Evolutionary conservation across 1,140 invertebrate genomes (phyloP), one percentile per base, ranked within the genome.

Genomic region (Notospermus geniculatus): DNA sequence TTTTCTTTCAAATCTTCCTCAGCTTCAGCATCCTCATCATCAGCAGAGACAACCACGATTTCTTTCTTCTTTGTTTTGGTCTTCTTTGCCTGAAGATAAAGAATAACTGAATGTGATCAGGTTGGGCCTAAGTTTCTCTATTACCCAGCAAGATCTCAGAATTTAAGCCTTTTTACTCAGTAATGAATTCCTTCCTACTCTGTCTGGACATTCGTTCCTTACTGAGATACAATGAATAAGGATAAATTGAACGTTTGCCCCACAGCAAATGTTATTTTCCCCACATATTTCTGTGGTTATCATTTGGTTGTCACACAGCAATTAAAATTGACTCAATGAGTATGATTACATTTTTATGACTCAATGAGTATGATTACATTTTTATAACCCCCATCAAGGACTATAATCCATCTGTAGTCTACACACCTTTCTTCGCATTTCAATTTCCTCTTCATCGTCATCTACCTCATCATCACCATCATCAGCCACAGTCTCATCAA

Each of bases 81-180:
- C 23, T 27, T 27, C 23, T 53, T 53, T 2, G 1, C 50, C 28
- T 53, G 28, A 23, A 15, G 23, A 53, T 53, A 9, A 28, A 13
- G 23, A 19, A 13, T 13, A 27, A 27, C 15, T n/a, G 23, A 53
- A 23, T 54, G 17, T 23, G 17, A n/a, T 62, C 57, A 52, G 55
- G 50, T 27, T 66, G 64, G 52, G 54, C 27, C 19, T 62, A 60
- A 43, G 45, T 60, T 9, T 59, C 46, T n/a, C 39, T 28, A 46
- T 25, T 45, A 28, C 64, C 59, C 41, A n/a, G n/a, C n/a, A n/a
- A n/a, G n/a, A n/a, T n/a, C n/a, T n/a, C n/a, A n/a, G n/a, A n/a
- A n/a, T 56, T 56, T 27, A n/a, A 57, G 9, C 43, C 54, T 13
- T 23, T 9, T 11, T 22, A 11, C 9, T 7, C 9, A 22, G 22